Evolutionary conservation across 1,140 invertebrate species (phyloP), one percentile per base, ranked within the genome.

Genomic region (Trichoplusia ni): DNA sequence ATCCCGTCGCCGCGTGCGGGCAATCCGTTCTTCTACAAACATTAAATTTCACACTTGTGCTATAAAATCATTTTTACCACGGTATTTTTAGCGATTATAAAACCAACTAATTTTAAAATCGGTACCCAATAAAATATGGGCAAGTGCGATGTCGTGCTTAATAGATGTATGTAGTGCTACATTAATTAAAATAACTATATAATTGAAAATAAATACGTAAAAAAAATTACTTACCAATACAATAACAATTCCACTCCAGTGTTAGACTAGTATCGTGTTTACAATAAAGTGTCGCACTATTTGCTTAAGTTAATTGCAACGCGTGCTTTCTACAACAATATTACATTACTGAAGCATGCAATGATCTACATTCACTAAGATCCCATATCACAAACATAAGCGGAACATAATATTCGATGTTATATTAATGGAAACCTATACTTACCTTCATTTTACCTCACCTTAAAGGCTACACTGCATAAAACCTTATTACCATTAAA

Each of bases 371-470:
- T 51, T 54, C 25, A 56, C 38, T 73, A 63, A 60, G 60, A 75
- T 67, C 77, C 80, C 79, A 78, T 61, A 67, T 65, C 61, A 79
- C 76, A 83, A 75, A 76, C 73, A 82, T 61, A 78, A 80, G 78
- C 84, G 42, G 71, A 76, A 73, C 62, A 68, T 60, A 64, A 49
- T 46, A 54, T 61, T 38, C 19, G 4, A 38, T 44, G 19, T 21
- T 51, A 37, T 53, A 59, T 33, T 63, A 65, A 40, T 14, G 19
- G 16, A 62, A 67, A 58, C 58, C 42, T 40, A 74, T 80, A 89
- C 87, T 90, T 84, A 90, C 87, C 85, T 81, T 75, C n/a, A n/a
- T 9, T 16, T 77, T 87, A 90, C 85, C 87, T 90, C 85, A 70
- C 85, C 87, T 86, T 76, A 71, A 80, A 84, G 87, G 87, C 85